Base-by-base conservation (phyloP, 2,888 invertebrate species). In the Cheilosia grossa region DNA sequence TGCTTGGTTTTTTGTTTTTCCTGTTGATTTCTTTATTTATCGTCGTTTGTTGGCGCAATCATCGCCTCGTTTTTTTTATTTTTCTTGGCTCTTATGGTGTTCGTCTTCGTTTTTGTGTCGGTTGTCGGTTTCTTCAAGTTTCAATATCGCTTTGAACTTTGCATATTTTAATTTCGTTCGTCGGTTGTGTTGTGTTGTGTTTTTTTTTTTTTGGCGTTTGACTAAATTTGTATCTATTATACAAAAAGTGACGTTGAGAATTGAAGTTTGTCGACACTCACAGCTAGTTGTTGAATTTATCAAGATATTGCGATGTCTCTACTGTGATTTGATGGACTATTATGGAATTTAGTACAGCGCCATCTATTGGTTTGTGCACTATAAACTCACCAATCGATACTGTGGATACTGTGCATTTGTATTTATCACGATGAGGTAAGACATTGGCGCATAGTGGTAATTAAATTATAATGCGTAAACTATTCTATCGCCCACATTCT, bases 341-440 rank as follows among this genome's bases (percentile, higher is more conserved):
- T 47, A 66, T 72, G 70, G 70, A 77, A 59, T 49, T 49, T 73
- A 21, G 44, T 21, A n/a, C 64, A 70, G 70, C 59, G 79, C 74
- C 83, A 83, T 83, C 83, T 75, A n/a, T 73, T 40, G 63, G 44
- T 19, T 64, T 21, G 27, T 54, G 30, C 21, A 21, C 9, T 15
- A 37, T 10, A 49, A 49, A 37, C 15, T 17, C 40, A n/a, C 42
- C 56, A 49, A 66, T 27, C 37, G 27, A 37, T 54, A 21, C 24
- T 54, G 56, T 82, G 82, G 82, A 83, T 64, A n/a, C n/a, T 79
- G 58, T 40, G 49, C 49, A 53, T 49, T 49, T 42, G 53, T 63
- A 72, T 82, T 72, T 70, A 69, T 56, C 69, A 69, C 15, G 58
- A 75, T 82, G 82, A 82, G 82, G 82, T 82, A 82, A 82, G 82